These are phyloP conservation scores for Bungarus multicinctus DNA, from an alignment of 2,113 vertebrate genomes.

Conservation along the genomic window DNA sequence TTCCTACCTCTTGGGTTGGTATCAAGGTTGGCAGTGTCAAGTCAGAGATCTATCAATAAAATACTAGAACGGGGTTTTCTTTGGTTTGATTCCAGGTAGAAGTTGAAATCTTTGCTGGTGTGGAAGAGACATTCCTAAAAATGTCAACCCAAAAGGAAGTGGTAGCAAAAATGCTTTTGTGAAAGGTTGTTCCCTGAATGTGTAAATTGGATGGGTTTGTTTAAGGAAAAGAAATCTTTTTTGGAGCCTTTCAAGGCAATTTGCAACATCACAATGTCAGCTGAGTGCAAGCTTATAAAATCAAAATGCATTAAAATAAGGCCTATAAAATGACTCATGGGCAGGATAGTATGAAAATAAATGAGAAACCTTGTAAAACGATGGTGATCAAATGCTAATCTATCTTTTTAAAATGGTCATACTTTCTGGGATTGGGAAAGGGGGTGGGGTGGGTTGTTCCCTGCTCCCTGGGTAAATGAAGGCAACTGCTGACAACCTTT, in stretches of 20 bases:
- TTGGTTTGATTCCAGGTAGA: slow-evolving; percentile 43
- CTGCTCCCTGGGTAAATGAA: background rate
- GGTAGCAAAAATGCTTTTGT: background rate
- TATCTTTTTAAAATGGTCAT: background rate
- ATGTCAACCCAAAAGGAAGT: accelerated
- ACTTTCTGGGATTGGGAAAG: background rate
- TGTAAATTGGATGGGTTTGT: background rate
- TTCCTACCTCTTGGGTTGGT: slow-evolving; percentile 37
- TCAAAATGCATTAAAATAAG: background rate
- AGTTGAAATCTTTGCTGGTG: slow-evolving; percentile 39
- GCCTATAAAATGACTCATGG: too few relatives aligned
- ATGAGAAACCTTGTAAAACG: background rate
- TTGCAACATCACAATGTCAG: background rate
- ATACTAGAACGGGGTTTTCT: slow-evolving; percentile 22
- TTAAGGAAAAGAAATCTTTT: background rate
- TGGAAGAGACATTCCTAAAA: slow-evolving; percentile 41
- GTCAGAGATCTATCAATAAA: slow-evolving; percentile 62
- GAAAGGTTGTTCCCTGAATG: background rate
- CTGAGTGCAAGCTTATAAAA: background rate
- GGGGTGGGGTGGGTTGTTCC: background rate
- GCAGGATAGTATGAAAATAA: background rate
- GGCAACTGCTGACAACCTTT: background rate
- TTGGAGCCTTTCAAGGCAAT: background rate
- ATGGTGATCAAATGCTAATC: background rate
- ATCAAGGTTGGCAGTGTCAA: slow-evolving; percentile 52